Evolutionary conservation across 2,888 invertebrate species (phyloP), one percentile per base, ranked within the genome.

Genomic region (Caenorhabditis virilis): DNA sequence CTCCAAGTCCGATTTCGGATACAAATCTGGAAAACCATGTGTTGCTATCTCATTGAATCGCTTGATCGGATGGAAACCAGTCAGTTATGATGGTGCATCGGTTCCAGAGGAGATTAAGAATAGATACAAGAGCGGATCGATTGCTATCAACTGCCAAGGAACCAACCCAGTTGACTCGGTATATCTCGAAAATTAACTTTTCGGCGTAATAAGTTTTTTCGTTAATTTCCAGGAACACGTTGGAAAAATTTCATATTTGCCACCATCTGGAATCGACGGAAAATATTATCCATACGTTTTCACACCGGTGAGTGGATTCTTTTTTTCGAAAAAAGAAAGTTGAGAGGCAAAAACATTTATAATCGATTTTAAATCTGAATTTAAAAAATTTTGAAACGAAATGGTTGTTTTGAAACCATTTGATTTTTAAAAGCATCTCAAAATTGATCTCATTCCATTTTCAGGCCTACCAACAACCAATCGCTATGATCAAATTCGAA

Each of bases 11-110:
- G 72, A 90, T 79, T 98, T 90, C 86, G 94, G 93, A 83, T 97
- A 90, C 85, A 89, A 89, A 74, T 88, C 88, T 74, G 91, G 90
- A 56, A 54, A 51, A 54, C 97, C 97, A n/a, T 98, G 98, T 85
- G 91, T 98, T 84, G 90, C 95, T 87, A 88, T 98, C 77, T 97
- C 97, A 85, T 87, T 98, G 78, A 98, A 98, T 85, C 93, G 83
- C 39, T 74, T 84, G 22, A 83, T 83, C 71, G 83, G 78, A 51
- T 83, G 83, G 82, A 54, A 59, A 18, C 83, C 83, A 20, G 70
- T 74, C 27, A 63, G 68, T 54, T 83, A 91, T 86, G 88, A 88
- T 72, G 87, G 89, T 30, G 89, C 88, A 64, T 84, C 86, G 52
- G 86, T 91, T 69, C 91, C 92, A 45, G 82, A 84, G 0, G 86